Evolutionary conservation across 1,140 invertebrate species (phyloP).

Genomic region (Apocrypta bakeri): DNA sequence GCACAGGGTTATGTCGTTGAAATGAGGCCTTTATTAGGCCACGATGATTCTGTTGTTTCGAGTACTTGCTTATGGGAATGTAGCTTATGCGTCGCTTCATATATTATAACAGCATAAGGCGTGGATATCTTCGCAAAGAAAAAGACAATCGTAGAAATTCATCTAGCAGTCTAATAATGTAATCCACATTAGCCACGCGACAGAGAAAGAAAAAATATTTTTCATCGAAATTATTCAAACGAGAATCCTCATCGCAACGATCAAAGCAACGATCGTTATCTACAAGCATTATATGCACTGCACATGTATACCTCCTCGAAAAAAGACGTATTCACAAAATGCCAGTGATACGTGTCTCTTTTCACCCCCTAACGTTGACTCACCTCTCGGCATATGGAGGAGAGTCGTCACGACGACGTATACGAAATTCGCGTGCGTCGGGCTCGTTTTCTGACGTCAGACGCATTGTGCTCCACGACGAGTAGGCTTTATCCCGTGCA

Average conservation of each 20-base stretch:
- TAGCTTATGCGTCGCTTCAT: too few species aligned
- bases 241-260: too few species aligned
- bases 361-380: not conserved
- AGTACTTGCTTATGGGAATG: too few species aligned
- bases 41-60: not conserved
- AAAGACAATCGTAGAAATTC: too few species aligned
- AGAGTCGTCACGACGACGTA: not conserved
- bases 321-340: not conserved
- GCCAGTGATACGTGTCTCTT: too few species aligned
- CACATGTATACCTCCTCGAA: not conserved
- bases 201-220: too few species aligned
- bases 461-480: not conserved
- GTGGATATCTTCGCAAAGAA: too few species aligned
- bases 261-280: not conserved
- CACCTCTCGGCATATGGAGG: not conserved
- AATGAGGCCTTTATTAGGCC: not conserved
- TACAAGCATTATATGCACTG: not conserved
- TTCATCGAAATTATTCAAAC: too few species aligned
- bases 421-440: constrained; percentile 5
- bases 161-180: too few species aligned
- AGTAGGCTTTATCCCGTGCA: constrained; percentile 44
- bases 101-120: too few species aligned
- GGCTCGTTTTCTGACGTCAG: constrained; percentile 27
- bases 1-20: not conserved
- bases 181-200: too few species aligned